A percentile compares a stretch with the other conserved stretches of the same genome.
Evolutionary conservation across 2,797 vertebrate species (phyloP).

Genomic region (Hoplostethus atlanticus): DNA sequence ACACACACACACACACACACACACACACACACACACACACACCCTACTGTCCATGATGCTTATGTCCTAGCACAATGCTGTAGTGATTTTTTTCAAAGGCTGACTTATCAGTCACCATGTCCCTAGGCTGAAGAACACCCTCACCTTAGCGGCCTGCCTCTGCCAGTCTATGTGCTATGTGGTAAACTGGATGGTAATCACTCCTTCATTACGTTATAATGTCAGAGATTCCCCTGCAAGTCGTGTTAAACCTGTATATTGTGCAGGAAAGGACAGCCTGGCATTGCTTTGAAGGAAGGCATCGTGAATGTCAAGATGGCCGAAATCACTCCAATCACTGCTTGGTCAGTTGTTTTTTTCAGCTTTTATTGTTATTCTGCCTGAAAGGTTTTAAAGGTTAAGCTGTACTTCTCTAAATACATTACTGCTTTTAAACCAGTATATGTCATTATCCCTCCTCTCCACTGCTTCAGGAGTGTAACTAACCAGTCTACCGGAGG

Average conservation of each 20-base stretch:
- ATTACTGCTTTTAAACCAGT: not conserved
- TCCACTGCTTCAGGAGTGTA: not conserved
- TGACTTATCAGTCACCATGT: constrained; percentile 57
- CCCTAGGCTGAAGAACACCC: constrained; percentile 44
- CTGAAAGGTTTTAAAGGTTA: too few relatives aligned
- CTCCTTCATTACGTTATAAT: constrained; percentile 30
- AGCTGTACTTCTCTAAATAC: not conserved
- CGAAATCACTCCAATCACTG: too few relatives aligned
- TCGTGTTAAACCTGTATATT: not conserved
- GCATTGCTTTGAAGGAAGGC: not conserved
- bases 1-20: not conserved
- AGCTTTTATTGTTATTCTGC: not conserved
- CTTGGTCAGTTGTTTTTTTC: too few relatives aligned
- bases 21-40: constrained; percentile 12
- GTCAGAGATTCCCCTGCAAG: constrained; percentile 10
- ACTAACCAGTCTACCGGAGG: not conserved
- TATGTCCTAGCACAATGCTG: constrained; percentile 11
- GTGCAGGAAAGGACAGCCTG: constrained; percentile 9
- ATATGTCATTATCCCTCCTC: constrained; percentile 11
- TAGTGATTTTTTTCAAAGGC: constrained; percentile 49
- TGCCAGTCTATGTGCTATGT: constrained; percentile 11
- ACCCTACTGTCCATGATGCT: constrained; percentile 6
- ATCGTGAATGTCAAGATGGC: constrained; percentile 7
- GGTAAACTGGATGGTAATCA: constrained; percentile 38
- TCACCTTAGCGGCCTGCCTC: constrained; percentile 55